Conservation (phyloP, 1,140 invertebrate genomes). For the Panulirus ornatus region DNA sequence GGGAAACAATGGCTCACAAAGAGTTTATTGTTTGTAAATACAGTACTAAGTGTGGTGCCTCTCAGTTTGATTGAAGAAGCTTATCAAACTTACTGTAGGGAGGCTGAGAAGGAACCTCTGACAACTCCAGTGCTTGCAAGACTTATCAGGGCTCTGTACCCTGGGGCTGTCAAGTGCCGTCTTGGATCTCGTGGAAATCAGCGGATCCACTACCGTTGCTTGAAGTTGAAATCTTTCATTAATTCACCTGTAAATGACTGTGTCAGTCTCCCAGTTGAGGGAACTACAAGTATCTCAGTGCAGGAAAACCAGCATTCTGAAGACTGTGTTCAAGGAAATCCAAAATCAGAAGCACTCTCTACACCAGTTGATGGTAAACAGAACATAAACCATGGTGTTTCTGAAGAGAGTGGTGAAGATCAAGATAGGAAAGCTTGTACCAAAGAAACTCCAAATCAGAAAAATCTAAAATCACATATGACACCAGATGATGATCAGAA, state of each 20-base stretch:
- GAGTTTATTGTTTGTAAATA: neutral
- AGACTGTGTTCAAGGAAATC: neutral
- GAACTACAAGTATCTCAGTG: neutral
- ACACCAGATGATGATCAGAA: too few relatives aligned
- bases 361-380: too few relatives aligned
- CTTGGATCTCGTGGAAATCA: conserved; percentile 31
- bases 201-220: conserved; percentile 34
- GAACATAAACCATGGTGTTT: neutral
- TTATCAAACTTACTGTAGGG: conserved; percentile 11
- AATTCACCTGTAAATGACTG: neutral
- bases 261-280: neutral
- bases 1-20: conserved; percentile 20
- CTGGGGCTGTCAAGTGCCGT: conserved; percentile 28
- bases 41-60: neutral
- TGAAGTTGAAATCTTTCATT: conserved; percentile 3
- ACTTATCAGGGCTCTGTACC: conserved; percentile 13
- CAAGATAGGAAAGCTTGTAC: neutral
- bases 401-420: neutral
- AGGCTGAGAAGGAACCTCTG: conserved; percentile 24
- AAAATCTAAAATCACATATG: too few relatives aligned
- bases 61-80: conserved; percentile 19
- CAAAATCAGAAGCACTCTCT: neutral
- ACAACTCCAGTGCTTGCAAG: conserved; percentile 35
- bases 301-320: neutral
- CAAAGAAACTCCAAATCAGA: too few relatives aligned